A percentile compares a stretch with the other conserved stretches of the same genome.
Conservation (phyloP, 92 coral and sea anemone genomes). For the Epizoanthus scotinus region DNA sequence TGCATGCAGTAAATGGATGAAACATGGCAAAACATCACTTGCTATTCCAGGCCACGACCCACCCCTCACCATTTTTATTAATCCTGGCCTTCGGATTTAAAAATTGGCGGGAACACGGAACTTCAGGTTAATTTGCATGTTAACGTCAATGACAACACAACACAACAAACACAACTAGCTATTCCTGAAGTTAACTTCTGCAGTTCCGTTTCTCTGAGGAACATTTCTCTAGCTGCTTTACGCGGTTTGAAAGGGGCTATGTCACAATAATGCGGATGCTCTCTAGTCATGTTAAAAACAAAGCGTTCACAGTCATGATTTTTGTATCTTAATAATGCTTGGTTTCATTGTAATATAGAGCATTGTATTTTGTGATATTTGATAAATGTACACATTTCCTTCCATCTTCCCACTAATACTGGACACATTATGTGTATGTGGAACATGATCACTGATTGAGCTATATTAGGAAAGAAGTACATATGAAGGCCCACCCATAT, state of each 20-base stretch:
- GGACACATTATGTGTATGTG: no score
- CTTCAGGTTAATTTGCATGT: conserved; percentile 27
- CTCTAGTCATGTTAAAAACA: no score
- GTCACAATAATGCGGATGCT: no score
- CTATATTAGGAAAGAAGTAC: not conserved
- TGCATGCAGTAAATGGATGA: conserved; percentile 25
- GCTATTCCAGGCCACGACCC: conserved; percentile 21
- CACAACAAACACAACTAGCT: not conserved
- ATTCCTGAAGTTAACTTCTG: conserved; percentile 22
- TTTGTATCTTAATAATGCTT: no score
- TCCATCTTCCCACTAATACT: no score
- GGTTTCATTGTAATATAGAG: no score
- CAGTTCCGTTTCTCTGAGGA: conserved; percentile 27
- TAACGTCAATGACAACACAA: conserved; percentile 25
- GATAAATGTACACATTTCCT: no score
- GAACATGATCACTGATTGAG: not conserved
- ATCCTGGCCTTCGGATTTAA: conserved; percentile 26
- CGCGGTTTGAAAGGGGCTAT: conserved; percentile 22
- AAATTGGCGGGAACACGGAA: conserved; percentile 24
- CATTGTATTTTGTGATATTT: no score
- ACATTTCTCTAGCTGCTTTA: conserved; percentile 22
- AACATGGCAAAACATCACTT: conserved; percentile 21
- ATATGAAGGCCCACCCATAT: not conserved
- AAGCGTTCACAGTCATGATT: no score
- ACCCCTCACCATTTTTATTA: conserved; percentile 19